These are phyloP conservation scores for Rhogogaster chlorosoma DNA, from an alignment of 2,888 invertebrate species.

Conservation along the genomic window DNA sequence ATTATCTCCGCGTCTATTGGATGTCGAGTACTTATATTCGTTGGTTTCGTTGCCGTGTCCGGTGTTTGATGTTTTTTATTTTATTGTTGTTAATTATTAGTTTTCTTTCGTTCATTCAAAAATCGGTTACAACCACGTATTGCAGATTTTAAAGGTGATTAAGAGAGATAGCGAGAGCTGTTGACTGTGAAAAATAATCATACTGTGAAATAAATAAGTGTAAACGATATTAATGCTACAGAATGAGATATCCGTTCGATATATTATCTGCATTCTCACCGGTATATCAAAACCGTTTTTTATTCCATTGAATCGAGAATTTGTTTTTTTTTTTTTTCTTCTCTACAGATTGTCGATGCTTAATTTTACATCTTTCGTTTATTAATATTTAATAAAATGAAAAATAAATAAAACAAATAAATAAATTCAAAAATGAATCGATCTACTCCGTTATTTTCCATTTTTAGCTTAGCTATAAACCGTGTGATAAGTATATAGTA, in stretches of 20 bases:
- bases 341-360: conserved; percentile 76
- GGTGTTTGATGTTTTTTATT: neutral
- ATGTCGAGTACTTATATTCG: conserved; percentile 16
- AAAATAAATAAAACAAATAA: too few relatives aligned
- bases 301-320: conserved; percentile 54
- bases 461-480: neutral
- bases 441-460: neutral
- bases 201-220: neutral
- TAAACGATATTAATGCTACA: neutral
- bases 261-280: neutral
- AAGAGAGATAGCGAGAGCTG: neutral
- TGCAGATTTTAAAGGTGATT: neutral
- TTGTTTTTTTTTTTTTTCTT: conserved; percentile 44
- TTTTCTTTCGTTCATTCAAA: neutral
- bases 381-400: too few relatives aligned
- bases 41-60: conserved; percentile 2
- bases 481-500: neutral
- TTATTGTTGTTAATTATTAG: neutral
- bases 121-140: neutral
- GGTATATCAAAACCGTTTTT: neutral
- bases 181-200: neutral
- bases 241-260: neutral
- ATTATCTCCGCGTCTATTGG: neutral
- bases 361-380: conserved; percentile 72
- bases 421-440: neutral